Conservation (phyloP, 2,888 invertebrate species). For the Drosophila flavopinicola region DNA sequence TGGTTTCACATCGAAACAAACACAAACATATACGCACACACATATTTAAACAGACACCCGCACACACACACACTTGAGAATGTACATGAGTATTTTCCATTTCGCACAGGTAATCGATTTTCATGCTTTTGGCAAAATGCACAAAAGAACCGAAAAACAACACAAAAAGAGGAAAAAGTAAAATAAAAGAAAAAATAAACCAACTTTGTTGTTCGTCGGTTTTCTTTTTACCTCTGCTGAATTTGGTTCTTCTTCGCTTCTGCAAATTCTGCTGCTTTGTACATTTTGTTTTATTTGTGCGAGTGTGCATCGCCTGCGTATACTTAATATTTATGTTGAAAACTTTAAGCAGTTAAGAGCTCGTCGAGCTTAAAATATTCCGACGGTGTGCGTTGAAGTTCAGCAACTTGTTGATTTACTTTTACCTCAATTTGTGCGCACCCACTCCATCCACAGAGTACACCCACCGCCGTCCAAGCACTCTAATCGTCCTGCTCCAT, state of each 20-base stretch:
- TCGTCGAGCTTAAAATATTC: slow-evolving; percentile 74
- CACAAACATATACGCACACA: not conserved
- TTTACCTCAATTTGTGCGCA: slow-evolving; percentile 53
- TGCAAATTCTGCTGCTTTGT: slow-evolving; percentile 38
- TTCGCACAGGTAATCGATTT: slow-evolving; percentile 78
- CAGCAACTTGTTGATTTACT: slow-evolving; percentile 74
- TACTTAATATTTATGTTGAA: slow-evolving; percentile 78
- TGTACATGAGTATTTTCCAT: slow-evolving; percentile 61
- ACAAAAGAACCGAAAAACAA: slow-evolving; percentile 51
- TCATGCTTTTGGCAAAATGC: slow-evolving; percentile 77
- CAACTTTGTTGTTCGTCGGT: slow-evolving; percentile 68
- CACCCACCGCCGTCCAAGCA: not conserved
- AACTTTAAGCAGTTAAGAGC: slow-evolving; percentile 78
- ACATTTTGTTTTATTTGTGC: slow-evolving; percentile 34
- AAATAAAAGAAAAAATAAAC: slow-evolving; percentile 46
- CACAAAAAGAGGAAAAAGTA: slow-evolving; percentile 7
- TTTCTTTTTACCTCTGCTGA: slow-evolving; percentile 40
- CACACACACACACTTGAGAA: slow-evolving; percentile 20
- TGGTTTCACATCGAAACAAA: slow-evolving; percentile 8
- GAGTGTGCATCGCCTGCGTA: slow-evolving; percentile 50
- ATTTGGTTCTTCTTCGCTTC: slow-evolving; percentile 39
- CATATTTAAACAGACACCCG: not conserved
- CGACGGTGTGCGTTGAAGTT: slow-evolving; percentile 61
- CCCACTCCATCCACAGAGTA: not conserved
- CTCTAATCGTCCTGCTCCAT: not conserved